Conservation (phyloP, 2,888 invertebrate species). For the Lissonota sp. region DNA sequence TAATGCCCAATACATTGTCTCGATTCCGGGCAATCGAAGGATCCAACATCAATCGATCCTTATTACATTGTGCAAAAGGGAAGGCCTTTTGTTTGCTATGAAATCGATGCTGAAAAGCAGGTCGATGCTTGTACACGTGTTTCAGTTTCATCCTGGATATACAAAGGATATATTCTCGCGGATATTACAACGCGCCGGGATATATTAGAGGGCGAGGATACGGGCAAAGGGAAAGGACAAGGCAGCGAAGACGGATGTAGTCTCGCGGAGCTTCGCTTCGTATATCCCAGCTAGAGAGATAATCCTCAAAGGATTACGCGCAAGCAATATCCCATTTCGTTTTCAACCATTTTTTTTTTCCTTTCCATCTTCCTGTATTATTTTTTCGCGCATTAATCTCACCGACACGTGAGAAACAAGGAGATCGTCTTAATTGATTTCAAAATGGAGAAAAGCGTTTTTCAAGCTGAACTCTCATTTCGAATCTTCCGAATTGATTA, state of each 20-base stretch:
- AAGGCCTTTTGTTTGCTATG: conserved; percentile 40
- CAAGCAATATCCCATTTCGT: not conserved
- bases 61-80: no score
- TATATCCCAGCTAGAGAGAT: conserved; percentile 45
- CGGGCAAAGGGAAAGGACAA: not conserved
- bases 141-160: conserved; percentile 21
- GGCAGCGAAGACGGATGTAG: conserved; percentile 53
- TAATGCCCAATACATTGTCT: no score
- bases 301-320: conserved; percentile 67
- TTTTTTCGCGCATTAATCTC: not conserved
- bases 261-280: conserved; percentile 28
- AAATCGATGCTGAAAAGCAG: conserved; percentile 49
- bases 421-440: no score
- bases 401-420: not conserved
- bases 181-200: conserved; percentile 57
- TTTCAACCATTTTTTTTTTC: not conserved
- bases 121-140: conserved; percentile 22
- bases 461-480: no score
- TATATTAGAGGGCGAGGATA: conserved; percentile 24
- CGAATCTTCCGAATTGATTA: no score
- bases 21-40: no score
- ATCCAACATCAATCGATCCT: no score
- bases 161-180: conserved; percentile 25
- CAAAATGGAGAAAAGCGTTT: no score
- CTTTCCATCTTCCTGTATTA: not conserved